Evolutionary conservation across 2,888 invertebrate genomes (phyloP).

Genomic region (Eustalomyia histrio): DNA sequence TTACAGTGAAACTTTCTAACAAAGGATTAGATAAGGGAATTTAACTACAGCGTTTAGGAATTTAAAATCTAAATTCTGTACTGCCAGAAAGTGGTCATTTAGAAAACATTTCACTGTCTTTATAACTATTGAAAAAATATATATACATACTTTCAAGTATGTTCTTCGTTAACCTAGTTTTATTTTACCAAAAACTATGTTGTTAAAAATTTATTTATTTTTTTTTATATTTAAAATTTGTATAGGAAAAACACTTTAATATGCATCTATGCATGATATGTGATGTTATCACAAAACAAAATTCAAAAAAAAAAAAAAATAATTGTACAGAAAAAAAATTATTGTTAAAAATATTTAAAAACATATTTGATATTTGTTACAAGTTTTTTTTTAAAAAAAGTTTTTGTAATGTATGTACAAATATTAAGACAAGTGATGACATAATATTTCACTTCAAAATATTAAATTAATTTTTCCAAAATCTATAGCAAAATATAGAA

Average conservation of each 20-base stretch:
- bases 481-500: not conserved
- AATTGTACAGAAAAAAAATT: conserved; percentile 12
- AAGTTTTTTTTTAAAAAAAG: not conserved
- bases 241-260: conserved; percentile 42
- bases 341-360: not conserved
- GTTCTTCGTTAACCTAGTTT: conserved; percentile 61
- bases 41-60: no score
- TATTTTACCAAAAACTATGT: conserved; percentile 36
- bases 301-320: not conserved
- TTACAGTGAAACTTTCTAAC: no score
- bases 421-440: no score
- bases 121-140: no score
- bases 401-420: no score
- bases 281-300: conserved; percentile 34
- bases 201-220: conserved; percentile 26
- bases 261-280: conserved; percentile 36
- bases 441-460: no score
- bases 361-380: not conserved
- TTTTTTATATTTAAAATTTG: conserved; percentile 27
- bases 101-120: no score
- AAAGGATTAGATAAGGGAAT: no score
- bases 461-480: not conserved
- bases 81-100: no score
- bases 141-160: conserved; percentile 24
- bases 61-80: no score